Conservation (phyloP, 2,888 invertebrate genomes). For the Ischnus inquisitorius region DNA sequence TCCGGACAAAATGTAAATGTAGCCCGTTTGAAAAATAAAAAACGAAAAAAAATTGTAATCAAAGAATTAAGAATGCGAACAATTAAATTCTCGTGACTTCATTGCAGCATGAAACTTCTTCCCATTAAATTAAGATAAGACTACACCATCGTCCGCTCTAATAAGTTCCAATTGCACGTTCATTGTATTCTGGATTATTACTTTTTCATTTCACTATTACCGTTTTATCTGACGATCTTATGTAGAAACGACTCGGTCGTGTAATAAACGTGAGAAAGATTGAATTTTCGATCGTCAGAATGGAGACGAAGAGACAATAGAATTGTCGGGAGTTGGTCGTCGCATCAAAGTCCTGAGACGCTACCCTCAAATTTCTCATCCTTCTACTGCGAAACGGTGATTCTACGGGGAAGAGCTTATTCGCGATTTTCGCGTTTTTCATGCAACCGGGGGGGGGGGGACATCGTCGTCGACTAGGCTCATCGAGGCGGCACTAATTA, state of each 20-base stretch:
- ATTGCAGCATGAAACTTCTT: constrained; percentile 21
- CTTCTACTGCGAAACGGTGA: constrained; percentile 11
- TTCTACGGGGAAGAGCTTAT: constrained; percentile 10
- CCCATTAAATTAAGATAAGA: not conserved
- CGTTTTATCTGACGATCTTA: not conserved
- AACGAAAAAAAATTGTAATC: not conserved
- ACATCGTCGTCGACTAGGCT: constrained; percentile 42
- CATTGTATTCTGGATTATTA: not conserved
- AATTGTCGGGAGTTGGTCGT: constrained; percentile 6
- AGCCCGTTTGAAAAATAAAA: not conserved
- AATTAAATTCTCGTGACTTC: constrained; percentile 50
- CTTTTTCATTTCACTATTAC: not conserved
- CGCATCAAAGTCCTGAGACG: not conserved
- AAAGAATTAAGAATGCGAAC: constrained; percentile 24
- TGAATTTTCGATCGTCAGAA: not conserved
- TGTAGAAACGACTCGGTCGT: not conserved
- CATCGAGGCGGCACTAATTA: constrained; percentile 74
- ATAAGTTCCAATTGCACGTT: not conserved
- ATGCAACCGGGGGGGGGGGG: not conserved
- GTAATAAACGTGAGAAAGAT: no score
- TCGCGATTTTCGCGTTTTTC: constrained; percentile 20
- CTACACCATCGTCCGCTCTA: not conserved
- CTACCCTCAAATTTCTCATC: constrained; percentile 6
- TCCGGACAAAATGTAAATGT: constrained; percentile 36
- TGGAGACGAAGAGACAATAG: constrained; percentile 1